Evolutionary conservation across 2,888 invertebrate species (phyloP).

Genomic region (Dastarcus helophoroides): DNA sequence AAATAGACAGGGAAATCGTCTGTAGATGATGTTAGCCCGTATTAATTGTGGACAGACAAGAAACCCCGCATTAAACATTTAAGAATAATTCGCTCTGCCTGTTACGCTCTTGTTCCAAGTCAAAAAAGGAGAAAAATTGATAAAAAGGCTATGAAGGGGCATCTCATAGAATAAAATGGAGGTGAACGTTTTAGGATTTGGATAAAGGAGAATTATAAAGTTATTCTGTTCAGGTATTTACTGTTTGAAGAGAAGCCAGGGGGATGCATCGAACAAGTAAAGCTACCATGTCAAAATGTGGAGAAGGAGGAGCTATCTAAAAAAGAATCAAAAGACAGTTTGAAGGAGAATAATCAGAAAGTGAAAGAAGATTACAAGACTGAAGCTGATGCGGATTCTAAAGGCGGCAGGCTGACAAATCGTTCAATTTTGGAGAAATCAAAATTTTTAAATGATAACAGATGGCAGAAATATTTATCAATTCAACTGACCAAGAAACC

Average conservation of each 20-base stretch:
- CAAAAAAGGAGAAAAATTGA: conserved; percentile 21
- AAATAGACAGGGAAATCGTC: conserved; percentile 19
- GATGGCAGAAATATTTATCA: too few relatives aligned
- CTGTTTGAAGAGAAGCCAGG: conserved; percentile 16
- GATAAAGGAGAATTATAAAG: conserved; percentile 13
- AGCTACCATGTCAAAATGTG: too few relatives aligned
- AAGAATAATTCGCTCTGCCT: conserved; percentile 17
- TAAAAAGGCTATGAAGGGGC: too few relatives aligned
- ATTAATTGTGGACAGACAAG: conserved; percentile 18
- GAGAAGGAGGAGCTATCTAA: too few relatives aligned
- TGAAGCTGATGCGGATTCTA: too few relatives aligned
- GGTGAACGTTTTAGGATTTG: conserved; percentile 21
- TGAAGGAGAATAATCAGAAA: too few relatives aligned
- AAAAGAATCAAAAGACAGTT: conserved; percentile 6
- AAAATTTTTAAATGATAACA: too few relatives aligned
- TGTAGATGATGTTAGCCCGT: conserved; percentile 16
- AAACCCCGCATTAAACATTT: conserved; percentile 17
- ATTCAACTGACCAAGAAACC: too few relatives aligned
- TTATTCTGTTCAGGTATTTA: conserved; percentile 20
- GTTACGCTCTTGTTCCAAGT: conserved; percentile 18
- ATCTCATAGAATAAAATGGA: conserved; percentile 23
- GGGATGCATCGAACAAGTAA: conserved; percentile 10
- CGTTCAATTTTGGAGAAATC: too few relatives aligned
- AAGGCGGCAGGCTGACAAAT: too few relatives aligned
- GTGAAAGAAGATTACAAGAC: too few relatives aligned